A percentile compares a stretch with the other conserved stretches of the same genome.
phyloP scores from a whole-genome alignment of 2,888 invertebrate genomes.

The Diarsia mendica region DNA sequence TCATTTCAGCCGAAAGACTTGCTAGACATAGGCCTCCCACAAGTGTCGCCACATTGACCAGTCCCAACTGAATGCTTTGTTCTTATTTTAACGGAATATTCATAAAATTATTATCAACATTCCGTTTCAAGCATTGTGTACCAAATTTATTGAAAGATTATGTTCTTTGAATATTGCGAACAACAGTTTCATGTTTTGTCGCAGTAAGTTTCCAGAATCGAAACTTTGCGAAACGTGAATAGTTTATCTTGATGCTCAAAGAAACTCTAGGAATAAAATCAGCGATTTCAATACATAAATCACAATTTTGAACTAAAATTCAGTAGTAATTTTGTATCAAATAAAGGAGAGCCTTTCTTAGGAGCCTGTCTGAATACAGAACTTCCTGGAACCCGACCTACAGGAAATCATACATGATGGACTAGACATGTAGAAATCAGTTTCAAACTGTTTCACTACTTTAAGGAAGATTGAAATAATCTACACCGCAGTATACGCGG shows the following conservation, averaged over 20 bases:
- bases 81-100: no score
- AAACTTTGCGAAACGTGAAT: background rate
- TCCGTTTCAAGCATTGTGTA: background rate
- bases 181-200: conserved; percentile 5
- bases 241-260: background rate
- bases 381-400: background rate
- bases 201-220: background rate
- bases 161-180: background rate
- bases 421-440: background rate
- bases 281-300: conserved; percentile 9
- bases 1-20: no score
- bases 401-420: background rate
- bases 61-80: no score
- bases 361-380: background rate
- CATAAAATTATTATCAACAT: no score
- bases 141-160: background rate
- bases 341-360: background rate
- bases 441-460: background rate
- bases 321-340: background rate
- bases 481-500: background rate
- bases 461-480: background rate
- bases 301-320: background rate
- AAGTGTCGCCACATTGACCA: no score
- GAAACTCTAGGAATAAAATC: background rate
- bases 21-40: no score